Evolutionary conservation across 2,888 invertebrate species (phyloP), one percentile per base, ranked within the genome.

Genomic region (Philonicus albiceps): DNA sequence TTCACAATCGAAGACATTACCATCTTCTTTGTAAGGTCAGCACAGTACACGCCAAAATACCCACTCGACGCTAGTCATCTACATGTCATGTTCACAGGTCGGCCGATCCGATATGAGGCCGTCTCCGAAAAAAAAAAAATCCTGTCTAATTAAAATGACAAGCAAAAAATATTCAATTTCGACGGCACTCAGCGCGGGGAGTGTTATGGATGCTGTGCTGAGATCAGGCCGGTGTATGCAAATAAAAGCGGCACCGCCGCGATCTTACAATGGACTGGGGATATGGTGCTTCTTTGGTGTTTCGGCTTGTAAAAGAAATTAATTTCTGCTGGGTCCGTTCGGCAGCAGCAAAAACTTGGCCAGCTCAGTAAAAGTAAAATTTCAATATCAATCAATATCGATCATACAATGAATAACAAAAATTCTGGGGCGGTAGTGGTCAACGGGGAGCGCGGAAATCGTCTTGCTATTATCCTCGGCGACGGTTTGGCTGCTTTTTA

Each of bases 141-240:
- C 30, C 34, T 37, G 22, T 37, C 34, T 88, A 87, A 88, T 88
- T 88, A 87, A 88, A 88, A 88, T 88, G 88, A 88, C 88, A 86
- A 85, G 88, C 88, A 87, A 88, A 88, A 87, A 84, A 86, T 85
- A 88, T 88, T 88, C 87, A 87, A 87, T 88, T 88, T 87, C 85
- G 75, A 86, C 34, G 22, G 64, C 37, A 78, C 31, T 83, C 31
- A 37, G 34, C 30, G 22, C 64, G 49, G 22, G 72, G 31, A 85
- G 49, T 13, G 74, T 49, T 64, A 37, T 75, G 43, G 74, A 85
- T 43, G 43, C 85, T 43, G 74, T 11, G 64, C 7, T 34, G 83
- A 72, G 80, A 37, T 27, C 31, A n/a, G 27, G 81, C 81, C 53
- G 31, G 78, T 81, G 53, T 81, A 81, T 81, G 81, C 81, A 81